A percentile compares a stretch with the other conserved stretches of the same genome.
Evolutionary conservation across 2,113 vertebrate species (phyloP).

Genomic region (Passerina amoena): DNA sequence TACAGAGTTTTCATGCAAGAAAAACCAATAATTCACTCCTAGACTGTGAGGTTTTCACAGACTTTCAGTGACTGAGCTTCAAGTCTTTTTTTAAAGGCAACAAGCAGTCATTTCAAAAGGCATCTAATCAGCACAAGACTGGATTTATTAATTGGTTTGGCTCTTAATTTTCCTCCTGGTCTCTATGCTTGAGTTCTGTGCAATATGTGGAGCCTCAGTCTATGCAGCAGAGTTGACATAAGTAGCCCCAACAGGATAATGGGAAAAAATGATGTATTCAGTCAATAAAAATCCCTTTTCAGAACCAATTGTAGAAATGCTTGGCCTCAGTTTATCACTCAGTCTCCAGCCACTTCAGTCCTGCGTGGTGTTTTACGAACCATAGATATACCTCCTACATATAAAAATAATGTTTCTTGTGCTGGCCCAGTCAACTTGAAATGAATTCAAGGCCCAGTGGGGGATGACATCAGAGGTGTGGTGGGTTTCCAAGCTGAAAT

Average conservation of each 20-base stretch:
- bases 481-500: constrained; percentile 48
- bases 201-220: background rate
- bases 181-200: background rate
- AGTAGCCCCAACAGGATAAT: constrained; percentile 24
- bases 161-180: background rate
- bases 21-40: constrained; percentile 1
- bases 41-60: background rate
- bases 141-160: constrained; percentile 10
- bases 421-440: background rate
- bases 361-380: constrained; percentile 18
- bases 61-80: background rate
- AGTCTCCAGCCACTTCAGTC: background rate
- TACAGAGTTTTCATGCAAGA: background rate
- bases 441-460: background rate
- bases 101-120: constrained; percentile 13
- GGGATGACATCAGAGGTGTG: constrained; percentile 39
- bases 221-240: background rate
- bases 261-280: constrained; percentile 32
- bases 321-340: constrained; percentile 21
- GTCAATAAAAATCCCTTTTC: constrained; percentile 31
- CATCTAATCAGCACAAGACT: background rate
- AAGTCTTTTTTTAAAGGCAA: background rate
- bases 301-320: constrained; percentile 2
- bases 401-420: background rate
- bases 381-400: background rate